Evolutionary conservation across 2,113 vertebrate genomes (phyloP).

Genomic region (Picathartes gymnocephalus): DNA sequence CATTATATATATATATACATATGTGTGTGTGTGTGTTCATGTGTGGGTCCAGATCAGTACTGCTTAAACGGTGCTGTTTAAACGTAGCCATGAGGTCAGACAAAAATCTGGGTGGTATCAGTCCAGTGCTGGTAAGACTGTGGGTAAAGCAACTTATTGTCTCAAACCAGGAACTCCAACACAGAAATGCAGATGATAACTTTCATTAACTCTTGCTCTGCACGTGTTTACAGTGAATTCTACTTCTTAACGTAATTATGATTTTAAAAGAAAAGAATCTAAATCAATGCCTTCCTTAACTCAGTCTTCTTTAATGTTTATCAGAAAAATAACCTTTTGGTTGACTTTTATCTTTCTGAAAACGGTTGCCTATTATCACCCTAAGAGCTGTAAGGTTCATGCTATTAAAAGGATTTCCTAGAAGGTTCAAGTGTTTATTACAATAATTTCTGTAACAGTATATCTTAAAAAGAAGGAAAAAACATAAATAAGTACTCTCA

Average conservation of each 20-base stretch:
- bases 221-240: background rate
- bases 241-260: background rate
- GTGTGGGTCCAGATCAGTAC: too few species aligned
- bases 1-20: too few species aligned
- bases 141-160: background rate
- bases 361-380: background rate
- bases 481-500: background rate
- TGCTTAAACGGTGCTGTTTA: background rate
- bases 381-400: background rate
- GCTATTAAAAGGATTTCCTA: background rate
- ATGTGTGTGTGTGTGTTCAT: too few species aligned
- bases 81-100: background rate
- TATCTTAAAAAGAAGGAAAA: background rate
- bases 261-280: background rate
- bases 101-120: background rate
- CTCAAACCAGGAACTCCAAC: background rate
- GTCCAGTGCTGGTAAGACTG: rapidly evolving
- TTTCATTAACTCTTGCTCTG: background rate
- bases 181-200: background rate
- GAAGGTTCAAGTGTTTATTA: background rate
- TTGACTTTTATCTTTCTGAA: background rate
- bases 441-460: background rate
- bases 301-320: background rate
- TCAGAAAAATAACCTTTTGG: background rate
- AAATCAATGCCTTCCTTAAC: background rate